These are phyloP conservation scores for Perizoma affinitatum DNA, from an alignment of 2,888 invertebrate genomes.

Conservation along the genomic window DNA sequence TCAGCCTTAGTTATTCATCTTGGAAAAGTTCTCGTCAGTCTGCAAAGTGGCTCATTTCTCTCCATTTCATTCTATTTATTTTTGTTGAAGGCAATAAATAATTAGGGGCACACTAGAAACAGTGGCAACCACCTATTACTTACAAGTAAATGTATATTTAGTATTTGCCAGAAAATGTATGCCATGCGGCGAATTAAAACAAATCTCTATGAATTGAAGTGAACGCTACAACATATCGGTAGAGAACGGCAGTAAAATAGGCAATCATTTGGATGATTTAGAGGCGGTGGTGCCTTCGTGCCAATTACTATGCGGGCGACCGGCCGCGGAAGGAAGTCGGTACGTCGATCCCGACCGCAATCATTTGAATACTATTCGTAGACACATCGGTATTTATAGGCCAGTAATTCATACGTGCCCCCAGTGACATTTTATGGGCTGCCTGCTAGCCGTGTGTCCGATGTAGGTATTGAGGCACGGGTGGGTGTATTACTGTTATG, in stretches of 20 bases:
- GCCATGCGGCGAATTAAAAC: constrained; percentile 56
- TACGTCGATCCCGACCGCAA: constrained; percentile 77
- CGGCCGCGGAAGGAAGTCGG: constrained; percentile 77
- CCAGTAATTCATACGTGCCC: constrained; percentile 70
- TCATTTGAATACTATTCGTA: constrained; percentile 77
- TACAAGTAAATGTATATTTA: constrained; percentile 51
- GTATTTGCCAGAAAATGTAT: constrained; percentile 62
- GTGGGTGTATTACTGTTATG: constrained; percentile 53
- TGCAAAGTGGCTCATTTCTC: constrained; percentile 27
- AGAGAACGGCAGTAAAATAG: constrained; percentile 72
- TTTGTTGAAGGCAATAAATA: constrained; percentile 33
- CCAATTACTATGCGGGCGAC: constrained; percentile 79
- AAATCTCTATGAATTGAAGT: constrained; percentile 68
- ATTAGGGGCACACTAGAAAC: constrained; percentile 25
- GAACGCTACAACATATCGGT: constrained; percentile 71
- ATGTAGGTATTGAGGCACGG: constrained; percentile 50
- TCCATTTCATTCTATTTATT: constrained; percentile 33
- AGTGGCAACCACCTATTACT: constrained; percentile 43
- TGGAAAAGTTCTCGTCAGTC: constrained; percentile 23
- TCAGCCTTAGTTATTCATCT: constrained; percentile 22
- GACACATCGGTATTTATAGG: constrained; percentile 75
- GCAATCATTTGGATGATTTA: constrained; percentile 83
- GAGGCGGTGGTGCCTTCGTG: constrained; percentile 62
- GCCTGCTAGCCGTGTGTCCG: constrained; percentile 57
- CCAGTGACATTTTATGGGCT: constrained; percentile 72